phyloP scores from a whole-genome alignment of 2,113 vertebrate genomes.

The Crotalus horridus region DNA sequence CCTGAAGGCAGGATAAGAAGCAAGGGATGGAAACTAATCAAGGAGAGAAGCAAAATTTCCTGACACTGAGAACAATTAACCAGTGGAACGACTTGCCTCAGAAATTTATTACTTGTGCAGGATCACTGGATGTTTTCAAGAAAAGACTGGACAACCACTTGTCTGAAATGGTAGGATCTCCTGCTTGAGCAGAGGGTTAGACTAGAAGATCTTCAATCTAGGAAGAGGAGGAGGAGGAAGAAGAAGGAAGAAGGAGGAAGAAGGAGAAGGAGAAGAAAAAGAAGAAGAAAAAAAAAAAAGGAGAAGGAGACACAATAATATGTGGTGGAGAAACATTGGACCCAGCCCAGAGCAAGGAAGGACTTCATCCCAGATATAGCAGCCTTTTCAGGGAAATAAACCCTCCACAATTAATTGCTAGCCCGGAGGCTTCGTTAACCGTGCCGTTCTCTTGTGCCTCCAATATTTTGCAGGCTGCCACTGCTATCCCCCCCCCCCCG shows the following conservation, averaged over 20 bases:
- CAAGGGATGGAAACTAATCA: not conserved
- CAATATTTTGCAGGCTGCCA: not conserved
- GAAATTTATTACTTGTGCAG: too few relatives aligned
- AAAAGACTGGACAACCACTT: not conserved
- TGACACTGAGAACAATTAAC: not conserved
- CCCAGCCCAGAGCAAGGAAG: not conserved
- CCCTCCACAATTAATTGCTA: conserved; percentile 1
- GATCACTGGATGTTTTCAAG: not conserved
- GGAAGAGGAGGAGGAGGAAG: too few relatives aligned
- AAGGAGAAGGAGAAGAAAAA: too few relatives aligned
- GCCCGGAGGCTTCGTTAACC: not conserved
- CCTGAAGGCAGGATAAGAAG: too few relatives aligned
- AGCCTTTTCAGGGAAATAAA: not conserved
- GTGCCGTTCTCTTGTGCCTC: not conserved
- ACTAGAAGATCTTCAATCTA: too few relatives aligned
- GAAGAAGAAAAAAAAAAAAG: too few relatives aligned
- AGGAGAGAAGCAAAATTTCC: not conserved
- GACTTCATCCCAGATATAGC: not conserved
- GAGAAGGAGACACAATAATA: too few relatives aligned
- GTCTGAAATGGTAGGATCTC: not conserved
- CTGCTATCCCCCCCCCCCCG: not conserved
- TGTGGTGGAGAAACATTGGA: too few relatives aligned
- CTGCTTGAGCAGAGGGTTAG: too few relatives aligned
- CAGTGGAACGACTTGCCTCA: not conserved
- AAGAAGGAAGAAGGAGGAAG: too few relatives aligned